phyloP scores from a whole-genome alignment of 2,888 invertebrate genomes.

The Nomada fabriciana region DNA sequence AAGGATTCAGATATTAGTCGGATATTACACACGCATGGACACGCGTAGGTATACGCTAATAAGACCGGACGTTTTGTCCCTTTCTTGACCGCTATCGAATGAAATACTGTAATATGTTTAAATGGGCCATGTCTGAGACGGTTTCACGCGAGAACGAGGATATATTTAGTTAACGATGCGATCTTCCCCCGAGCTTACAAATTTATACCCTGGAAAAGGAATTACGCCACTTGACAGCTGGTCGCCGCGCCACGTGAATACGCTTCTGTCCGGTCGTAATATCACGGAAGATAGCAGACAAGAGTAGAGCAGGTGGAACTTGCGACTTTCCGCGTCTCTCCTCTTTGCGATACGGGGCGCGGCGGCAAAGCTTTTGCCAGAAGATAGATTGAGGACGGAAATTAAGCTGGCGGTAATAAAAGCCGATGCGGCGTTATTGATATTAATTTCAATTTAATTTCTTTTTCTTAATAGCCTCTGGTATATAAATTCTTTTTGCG shows the following conservation, averaged over 20 bases:
- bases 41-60: background rate
- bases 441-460: no score
- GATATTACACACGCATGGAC: no score
- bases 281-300: slow-evolving; percentile 35
- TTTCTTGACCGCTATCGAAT: background rate
- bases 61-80: background rate
- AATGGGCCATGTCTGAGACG: background rate
- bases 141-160: background rate
- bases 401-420: no score
- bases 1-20: no score
- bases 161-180: background rate
- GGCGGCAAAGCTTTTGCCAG: background rate
- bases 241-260: slow-evolving; percentile 25
- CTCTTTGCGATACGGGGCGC: background rate
- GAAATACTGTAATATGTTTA: slow-evolving; percentile 10
- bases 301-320: slow-evolving; percentile 51
- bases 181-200: background rate
- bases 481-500: no score
- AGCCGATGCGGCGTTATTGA: no score
- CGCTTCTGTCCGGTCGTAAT: slow-evolving; percentile 26
- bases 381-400: background rate
- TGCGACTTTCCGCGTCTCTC: slow-evolving; percentile 18
- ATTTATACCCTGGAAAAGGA: slow-evolving; percentile 15
- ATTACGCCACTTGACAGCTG: slow-evolving; percentile 32
- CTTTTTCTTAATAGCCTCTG: no score